Conservation (phyloP, 2,113 vertebrate genomes). For the Etheostoma cragini region DNA sequence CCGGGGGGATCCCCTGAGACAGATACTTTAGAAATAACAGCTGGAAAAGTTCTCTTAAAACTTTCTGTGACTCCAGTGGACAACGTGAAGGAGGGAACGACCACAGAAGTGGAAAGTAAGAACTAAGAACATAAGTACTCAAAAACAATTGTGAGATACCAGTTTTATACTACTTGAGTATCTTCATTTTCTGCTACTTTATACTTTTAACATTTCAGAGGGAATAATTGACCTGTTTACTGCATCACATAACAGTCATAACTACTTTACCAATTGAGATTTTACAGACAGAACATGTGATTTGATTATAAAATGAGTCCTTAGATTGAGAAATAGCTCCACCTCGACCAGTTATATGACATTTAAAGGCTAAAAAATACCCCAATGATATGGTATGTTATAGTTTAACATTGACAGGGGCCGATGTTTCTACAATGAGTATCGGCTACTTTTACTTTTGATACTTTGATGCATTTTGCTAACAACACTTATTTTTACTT, state of each 20-base stretch:
- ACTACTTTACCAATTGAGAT: too few species aligned
- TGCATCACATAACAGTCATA: background rate
- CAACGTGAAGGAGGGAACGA: background rate
- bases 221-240: background rate
- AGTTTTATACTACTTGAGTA: background rate
- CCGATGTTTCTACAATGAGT: background rate
- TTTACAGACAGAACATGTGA: too few species aligned
- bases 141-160: background rate
- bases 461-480: background rate
- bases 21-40: conserved; percentile 6
- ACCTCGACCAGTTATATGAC: background rate
- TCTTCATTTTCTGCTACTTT: background rate
- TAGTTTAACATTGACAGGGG: background rate
- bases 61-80: background rate
- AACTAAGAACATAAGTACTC: background rate
- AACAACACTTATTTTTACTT: background rate
- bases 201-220: background rate
- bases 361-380: background rate
- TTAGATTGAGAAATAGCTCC: background rate
- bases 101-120: background rate
- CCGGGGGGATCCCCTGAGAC: background rate
- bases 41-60: background rate
- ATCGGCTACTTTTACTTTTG: background rate
- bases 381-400: background rate
- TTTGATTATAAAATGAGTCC: too few species aligned